These are phyloP conservation scores for Neoascia interrupta DNA, from an alignment of 2,888 invertebrate genomes.

Conservation along the genomic window DNA sequence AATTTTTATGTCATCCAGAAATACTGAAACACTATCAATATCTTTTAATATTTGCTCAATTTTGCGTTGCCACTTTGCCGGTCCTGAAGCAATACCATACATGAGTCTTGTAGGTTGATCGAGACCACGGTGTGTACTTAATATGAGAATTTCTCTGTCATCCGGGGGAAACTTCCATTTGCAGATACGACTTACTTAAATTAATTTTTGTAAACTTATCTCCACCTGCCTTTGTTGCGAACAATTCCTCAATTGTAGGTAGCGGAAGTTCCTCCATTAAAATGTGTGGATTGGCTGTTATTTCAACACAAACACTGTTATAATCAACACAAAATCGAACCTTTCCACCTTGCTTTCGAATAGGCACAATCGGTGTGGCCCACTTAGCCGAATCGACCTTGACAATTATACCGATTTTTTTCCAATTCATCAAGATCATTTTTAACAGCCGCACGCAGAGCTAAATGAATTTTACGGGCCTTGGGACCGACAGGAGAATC, in stretches of 20 bases:
- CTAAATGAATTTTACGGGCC: constrained; percentile 35
- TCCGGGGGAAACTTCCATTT: neutral
- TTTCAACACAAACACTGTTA: no score
- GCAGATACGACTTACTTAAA: constrained; percentile 2
- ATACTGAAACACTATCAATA: constrained; percentile 41
- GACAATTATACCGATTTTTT: constrained; percentile 40
- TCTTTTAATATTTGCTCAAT: neutral
- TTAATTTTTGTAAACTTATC: constrained; percentile 70
- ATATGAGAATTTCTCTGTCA: neutral
- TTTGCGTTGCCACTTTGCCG: constrained; percentile 70
- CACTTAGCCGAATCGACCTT: neutral
- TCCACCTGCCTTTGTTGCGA: constrained; percentile 67
- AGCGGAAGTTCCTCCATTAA: constrained; percentile 55
- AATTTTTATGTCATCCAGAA: constrained; percentile 70
- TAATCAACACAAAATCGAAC: neutral
- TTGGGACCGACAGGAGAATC: constrained; percentile 67
- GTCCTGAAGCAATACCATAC: constrained; percentile 58
- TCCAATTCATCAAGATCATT: constrained; percentile 60
- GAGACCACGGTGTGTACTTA: neutral
- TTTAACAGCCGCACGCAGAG: neutral
- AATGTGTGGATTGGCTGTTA: constrained; percentile 2
- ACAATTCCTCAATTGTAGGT: constrained; percentile 70
- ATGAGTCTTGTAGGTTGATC: neutral
- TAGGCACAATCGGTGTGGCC: constrained; percentile 7
- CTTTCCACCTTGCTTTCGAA: neutral